Evolutionary conservation across 2,888 invertebrate genomes (phyloP), one percentile per base, ranked within the genome.

Genomic region (Autographa gamma): DNA sequence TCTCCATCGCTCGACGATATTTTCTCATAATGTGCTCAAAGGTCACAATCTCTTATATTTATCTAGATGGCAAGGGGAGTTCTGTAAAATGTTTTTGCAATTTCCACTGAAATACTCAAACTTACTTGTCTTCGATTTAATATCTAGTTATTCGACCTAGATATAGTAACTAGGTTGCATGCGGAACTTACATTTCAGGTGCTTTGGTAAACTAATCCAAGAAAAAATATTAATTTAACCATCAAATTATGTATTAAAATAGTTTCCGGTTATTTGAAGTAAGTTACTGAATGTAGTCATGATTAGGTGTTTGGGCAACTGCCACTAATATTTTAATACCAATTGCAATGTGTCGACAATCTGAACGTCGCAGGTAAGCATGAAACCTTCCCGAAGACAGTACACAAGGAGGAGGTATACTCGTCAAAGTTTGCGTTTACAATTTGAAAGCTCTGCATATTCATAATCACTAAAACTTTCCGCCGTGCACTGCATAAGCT

Each of bases 11-110:
- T 80, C 85, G 80, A 78, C 87, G 85, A 90, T 90, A 91, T 91
- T 89, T 92, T 88, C 89, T 90, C 88, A 89, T 91, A 92, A 92
- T 90, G 91, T 90, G 86, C 86, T 88, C 82, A 79, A 81, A 85
- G 88, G 88, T 88, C 86, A 87, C 89, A 89, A 91, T 91, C 90
- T 89, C 74, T 77, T 87, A 91, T 90, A 92, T 92, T 92, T 92
- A 93, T 92, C 90, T 90, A 84, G 87, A 90, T 88, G 84, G 86
- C 82, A 82, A 84, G 83, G 82, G 80, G 81, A 84, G 81, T 87
- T 86, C 82, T 82, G 82, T 81, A 85, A 85, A 81, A 74, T 82
- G 81, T 75, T 76, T 74, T 76, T 76, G 62, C 69, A 77, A 82
- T 75, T 77, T 80, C 73, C 58, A 60, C 63, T 69, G 54, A 43